Base-by-base conservation (phyloP, 1,140 invertebrate species). In the Ooceraea biroi region DNA sequence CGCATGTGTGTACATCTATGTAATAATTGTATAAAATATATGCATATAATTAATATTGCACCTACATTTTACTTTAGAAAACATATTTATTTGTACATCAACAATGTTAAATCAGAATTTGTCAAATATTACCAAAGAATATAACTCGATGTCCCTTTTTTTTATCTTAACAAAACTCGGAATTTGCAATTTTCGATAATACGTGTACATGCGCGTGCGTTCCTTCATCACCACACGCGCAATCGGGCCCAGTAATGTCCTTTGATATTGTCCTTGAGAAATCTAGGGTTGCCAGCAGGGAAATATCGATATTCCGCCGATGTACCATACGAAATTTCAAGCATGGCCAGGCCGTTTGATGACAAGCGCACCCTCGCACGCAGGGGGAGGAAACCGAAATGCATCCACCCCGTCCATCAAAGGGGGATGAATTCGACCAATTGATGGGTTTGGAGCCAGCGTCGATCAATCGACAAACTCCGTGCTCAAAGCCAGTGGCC, bases 321-420 rank as follows among this genome's bases (percentile, higher is more conserved):
- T 89, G 87, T 84, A 88, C 80, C 68, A 74, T 72, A 85, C 85
- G 85, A 89, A 91, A 91, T 91, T 91, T 91, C 90, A 91, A 91
- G 91, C 91, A 89, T 91, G 88, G 89, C 89, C 89, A 90, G 85
- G 78, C 84, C 87, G 87, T 89, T 91, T 91, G 88, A 92, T 91
- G 88, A 89, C 88, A 89, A 89, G 88, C 90, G 88, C 89, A 86
- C 85, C 85, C 89, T 83, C 76, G 76, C 82, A 88, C 83, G 84
- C 78, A 86, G 84, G 80, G 87, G 85, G 85, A 88, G 90, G 85
- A 91, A 91, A 89, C 87, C 86, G 85, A 86, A 91, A 90, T 90
- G 80, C 86, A 87, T 85, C 87, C 88, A 86, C 82, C 87, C 87
- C 84, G 73, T 82, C n/a, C 58, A 83, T 84, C 65, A 78, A 68